A percentile compares a stretch with the other conserved stretches of the same genome.
phyloP scores from a whole-genome alignment of 2,797 vertebrate species.

The Heliangelus exortis region DNA sequence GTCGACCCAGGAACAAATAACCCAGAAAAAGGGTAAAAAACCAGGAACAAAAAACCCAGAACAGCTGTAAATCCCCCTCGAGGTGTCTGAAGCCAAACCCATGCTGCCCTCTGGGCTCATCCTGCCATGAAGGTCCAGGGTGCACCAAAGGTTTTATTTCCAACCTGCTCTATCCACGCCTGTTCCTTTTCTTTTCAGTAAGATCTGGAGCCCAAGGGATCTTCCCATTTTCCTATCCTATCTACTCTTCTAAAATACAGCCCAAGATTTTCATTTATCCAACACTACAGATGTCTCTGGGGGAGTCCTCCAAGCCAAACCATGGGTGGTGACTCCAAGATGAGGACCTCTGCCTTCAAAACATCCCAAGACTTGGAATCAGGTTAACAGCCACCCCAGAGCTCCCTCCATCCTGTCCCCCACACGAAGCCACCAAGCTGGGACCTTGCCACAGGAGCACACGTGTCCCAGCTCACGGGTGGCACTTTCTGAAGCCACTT shows the following conservation, averaged over 20 bases:
- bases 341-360: background rate
- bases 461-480: background rate
- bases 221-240: background rate
- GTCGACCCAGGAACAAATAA: background rate
- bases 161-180: background rate
- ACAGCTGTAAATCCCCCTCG: background rate
- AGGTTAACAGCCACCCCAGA: background rate
- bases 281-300: background rate
- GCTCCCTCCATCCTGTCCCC: background rate
- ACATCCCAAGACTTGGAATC: background rate
- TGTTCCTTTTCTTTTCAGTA: background rate
- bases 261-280: background rate
- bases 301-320: background rate
- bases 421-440: fast-evolving
- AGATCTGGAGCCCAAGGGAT: background rate
- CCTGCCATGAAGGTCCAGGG: background rate
- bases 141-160: background rate
- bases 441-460: background rate
- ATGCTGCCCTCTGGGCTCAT: background rate
- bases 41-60: background rate
- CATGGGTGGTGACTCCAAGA: background rate
- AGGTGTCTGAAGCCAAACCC: background rate
- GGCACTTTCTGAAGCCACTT: background rate
- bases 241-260: background rate
- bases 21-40: too few relatives aligned